phyloP scores from a whole-genome alignment of 2,113 vertebrate genomes.

The Platichthys stellatus region DNA sequence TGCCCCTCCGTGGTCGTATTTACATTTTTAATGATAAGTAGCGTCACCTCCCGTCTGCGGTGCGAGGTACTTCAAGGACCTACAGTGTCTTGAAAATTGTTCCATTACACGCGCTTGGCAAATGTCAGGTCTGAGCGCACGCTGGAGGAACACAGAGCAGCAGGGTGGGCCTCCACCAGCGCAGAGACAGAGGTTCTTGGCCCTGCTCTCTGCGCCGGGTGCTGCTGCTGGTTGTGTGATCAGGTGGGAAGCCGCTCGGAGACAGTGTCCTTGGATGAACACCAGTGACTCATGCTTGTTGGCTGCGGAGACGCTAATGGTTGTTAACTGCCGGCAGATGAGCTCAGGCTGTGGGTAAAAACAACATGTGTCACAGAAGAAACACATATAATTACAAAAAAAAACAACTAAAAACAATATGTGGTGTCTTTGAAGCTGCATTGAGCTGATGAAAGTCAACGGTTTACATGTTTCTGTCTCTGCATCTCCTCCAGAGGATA shows the following conservation, averaged over 20 bases:
- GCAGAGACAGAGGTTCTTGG: background rate
- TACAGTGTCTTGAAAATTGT: background rate
- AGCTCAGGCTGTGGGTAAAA: background rate
- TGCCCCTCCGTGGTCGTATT: slow-evolving; percentile 31
- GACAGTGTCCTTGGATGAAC: slow-evolving; percentile 11
- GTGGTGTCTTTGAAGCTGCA: background rate
- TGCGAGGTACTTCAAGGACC: slow-evolving; percentile 11
- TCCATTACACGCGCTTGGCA: slow-evolving; percentile 2
- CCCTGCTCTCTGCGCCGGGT: background rate
- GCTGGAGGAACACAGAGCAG: background rate
- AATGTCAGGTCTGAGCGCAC: background rate
- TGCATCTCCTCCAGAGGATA: too few relatives aligned
- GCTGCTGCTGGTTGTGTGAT: background rate
- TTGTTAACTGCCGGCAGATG: background rate
- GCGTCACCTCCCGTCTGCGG: background rate
- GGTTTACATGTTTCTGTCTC: too few relatives aligned
- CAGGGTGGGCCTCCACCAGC: background rate
- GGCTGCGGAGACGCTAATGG: background rate
- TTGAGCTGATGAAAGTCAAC: background rate
- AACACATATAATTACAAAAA: background rate
- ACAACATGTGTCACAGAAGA: background rate
- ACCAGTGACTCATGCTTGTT: background rate
- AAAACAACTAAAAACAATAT: background rate
- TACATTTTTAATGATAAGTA: slow-evolving; percentile 44
- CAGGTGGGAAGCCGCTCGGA: slow-evolving; percentile 4